Percentiles rank a stretch among this genome's conserved stretches.
Evolutionary conservation across 2,797 vertebrate genomes (phyloP).

Genomic region (Knipowitschia caucasica): DNA sequence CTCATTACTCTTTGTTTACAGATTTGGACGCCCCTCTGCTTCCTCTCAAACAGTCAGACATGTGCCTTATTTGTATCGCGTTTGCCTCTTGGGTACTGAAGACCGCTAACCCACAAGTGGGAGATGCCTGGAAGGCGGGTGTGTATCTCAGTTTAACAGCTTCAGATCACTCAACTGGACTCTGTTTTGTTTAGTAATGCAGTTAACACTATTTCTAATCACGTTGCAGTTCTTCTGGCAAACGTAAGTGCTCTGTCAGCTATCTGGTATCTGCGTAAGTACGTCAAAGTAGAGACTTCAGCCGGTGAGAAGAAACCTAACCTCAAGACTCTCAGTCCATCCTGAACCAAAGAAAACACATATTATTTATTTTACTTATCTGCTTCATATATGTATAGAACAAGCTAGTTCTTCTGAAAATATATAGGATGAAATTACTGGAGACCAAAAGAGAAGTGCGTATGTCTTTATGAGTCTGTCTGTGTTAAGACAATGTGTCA

Average conservation of each 20-base stretch:
- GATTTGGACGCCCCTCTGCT: slow-evolving; percentile 69
- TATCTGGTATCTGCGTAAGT: slow-evolving; percentile 88
- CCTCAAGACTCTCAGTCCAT: slow-evolving; percentile 25
- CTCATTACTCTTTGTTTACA: slow-evolving; percentile 39
- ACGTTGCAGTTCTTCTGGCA: slow-evolving; percentile 85
- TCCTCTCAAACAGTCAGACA: slow-evolving; percentile 82
- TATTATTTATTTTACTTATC: not conserved
- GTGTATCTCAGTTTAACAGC: slow-evolving; percentile 25
- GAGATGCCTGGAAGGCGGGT: slow-evolving; percentile 96
- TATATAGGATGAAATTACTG: not conserved
- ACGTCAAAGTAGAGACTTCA: slow-evolving; percentile 61
- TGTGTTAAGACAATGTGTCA: slow-evolving; percentile 5
- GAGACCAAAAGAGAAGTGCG: slow-evolving; percentile 25
- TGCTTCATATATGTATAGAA: not conserved
- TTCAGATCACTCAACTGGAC: no score
- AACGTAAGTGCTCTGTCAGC: slow-evolving; percentile 91
- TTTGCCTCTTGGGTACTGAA: slow-evolving; percentile 95
- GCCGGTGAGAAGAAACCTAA: slow-evolving; percentile 31
- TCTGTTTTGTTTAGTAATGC: not conserved
- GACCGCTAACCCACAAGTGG: slow-evolving; percentile 84
- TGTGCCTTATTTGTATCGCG: slow-evolving; percentile 94
- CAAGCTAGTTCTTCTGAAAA: not conserved
- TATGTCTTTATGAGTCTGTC: not conserved
- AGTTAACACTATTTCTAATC: slow-evolving; percentile 15
- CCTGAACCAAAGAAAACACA: slow-evolving; percentile 24